A percentile compares a stretch with the other conserved stretches of the same genome.
Evolutionary conservation across 2,888 invertebrate genomes (phyloP).

Genomic region (Cosmia pyralina): DNA sequence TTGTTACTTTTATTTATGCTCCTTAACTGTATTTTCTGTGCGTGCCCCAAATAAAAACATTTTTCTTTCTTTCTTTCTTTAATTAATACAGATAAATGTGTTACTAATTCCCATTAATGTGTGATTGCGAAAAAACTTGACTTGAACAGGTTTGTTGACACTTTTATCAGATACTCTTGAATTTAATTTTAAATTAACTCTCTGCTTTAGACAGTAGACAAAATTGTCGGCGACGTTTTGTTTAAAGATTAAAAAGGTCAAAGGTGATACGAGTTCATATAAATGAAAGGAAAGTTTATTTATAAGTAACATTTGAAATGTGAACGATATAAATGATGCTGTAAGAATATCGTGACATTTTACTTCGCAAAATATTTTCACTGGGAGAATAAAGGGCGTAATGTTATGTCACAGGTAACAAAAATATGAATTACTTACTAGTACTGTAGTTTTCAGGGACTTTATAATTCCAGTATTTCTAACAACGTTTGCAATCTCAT

Average conservation of each 20-base stretch:
- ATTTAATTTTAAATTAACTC: no score
- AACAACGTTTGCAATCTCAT: no score
- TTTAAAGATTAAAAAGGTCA: neutral
- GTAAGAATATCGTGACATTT: neutral
- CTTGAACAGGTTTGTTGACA: neutral
- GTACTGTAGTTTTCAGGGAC: no score
- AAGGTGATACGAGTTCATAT: no score
- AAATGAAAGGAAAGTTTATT: constrained; percentile 1
- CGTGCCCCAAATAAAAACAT: no score
- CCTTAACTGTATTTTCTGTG: no score
- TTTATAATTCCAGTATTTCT: no score
- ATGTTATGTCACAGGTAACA: neutral
- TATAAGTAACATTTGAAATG: neutral
- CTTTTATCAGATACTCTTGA: neutral
- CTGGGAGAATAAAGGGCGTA: neutral
- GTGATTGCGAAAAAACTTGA: neutral
- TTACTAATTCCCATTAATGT: neutral
- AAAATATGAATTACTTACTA: neutral
- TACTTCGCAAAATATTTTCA: neutral
- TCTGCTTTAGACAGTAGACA: neutral
- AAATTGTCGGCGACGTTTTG: neutral
- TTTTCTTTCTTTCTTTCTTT: no score
- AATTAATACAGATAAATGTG: no score
- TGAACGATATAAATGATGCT: neutral
- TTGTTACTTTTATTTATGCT: no score